Base-by-base conservation (phyloP, 2,113 vertebrate species). In the Actinemys pallida region DNA sequence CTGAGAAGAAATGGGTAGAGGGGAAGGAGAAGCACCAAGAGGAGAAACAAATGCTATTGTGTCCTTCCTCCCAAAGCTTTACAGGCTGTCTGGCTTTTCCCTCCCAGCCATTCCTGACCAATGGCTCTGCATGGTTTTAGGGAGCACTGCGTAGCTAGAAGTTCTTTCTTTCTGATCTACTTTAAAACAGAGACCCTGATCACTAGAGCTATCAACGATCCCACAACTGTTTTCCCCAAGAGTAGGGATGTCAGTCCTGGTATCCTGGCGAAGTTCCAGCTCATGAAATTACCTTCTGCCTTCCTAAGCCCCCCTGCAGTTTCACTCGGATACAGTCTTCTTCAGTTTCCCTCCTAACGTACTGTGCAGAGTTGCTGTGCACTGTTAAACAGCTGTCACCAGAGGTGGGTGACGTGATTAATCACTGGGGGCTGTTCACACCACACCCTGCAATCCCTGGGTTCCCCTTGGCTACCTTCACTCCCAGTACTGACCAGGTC, bases 251-350 rank as follows among this genome's bases (percentile, higher is more conserved):
- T 97, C 96, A 97, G 93, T 97, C 96, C 95, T 97, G 94, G 90
- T 86, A 90, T 94, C 91, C 96, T 98, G 97, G 97, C 95, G 93
- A 84, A 92, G 93, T 97, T 97, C 97, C 97, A 98, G 90, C 94
- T 97, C 12, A 89, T 93, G 96, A 98, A 98, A 98, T 97, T 97
- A 97, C 97, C 97, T 97, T 98, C 97, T 98, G 97, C 97, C 96
- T 97, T 95, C 97, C 93, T 91, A 96, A 87, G 93, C 97, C 97
- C 97, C 97, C 97, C 97, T 96, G 96, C 12, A 1, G 97, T 95
- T 97, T 97, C 97, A 97, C 96, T 97, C 94, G 96, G 95, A 96
- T 96, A 56, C 94, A 97, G 92, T 27, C 96, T 94, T 90, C 96
- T 95, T 89, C 16, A 0, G 90, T 93, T 31, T 96, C 92, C 88